phyloP scores from a whole-genome alignment of 2,797 vertebrate genomes.

The Acanthornis magna region DNA sequence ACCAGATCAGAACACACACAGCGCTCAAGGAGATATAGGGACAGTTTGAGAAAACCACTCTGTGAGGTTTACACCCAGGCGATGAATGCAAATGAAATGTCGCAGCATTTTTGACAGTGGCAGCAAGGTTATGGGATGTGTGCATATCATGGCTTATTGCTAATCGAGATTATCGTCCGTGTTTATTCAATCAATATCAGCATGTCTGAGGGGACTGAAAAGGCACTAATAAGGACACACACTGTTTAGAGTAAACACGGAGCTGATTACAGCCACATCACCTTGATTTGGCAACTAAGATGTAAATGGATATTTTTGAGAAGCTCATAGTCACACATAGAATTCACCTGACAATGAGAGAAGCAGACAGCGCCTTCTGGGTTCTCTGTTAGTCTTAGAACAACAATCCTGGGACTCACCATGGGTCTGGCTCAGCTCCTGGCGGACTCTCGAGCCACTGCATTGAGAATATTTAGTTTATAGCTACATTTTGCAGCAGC shows the following conservation, averaged over 20 bases:
- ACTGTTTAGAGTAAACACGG: slow-evolving; percentile 20
- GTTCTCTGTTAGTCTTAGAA: neutral
- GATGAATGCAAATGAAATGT: neutral
- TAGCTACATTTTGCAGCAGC: neutral
- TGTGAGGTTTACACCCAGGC: neutral
- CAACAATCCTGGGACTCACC: neutral
- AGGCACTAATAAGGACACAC: slow-evolving; percentile 47
- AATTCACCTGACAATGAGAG: neutral
- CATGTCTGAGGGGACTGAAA: slow-evolving; percentile 12
- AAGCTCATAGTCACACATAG: neutral
- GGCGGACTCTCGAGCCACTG: neutral
- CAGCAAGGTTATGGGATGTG: neutral
- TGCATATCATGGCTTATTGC: neutral
- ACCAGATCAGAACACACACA: neutral
- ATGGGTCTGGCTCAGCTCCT: neutral
- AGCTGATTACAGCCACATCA: neutral
- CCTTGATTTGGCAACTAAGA: neutral
- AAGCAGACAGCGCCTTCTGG: neutral
- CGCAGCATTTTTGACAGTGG: neutral
- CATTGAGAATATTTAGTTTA: neutral
- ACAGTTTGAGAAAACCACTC: neutral
- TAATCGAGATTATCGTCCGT: neutral
- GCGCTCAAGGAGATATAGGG: neutral
- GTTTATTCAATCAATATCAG: slow-evolving; percentile 51
- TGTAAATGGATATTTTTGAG: neutral